Evolutionary conservation across 1,140 invertebrate species (phyloP), one percentile per base, ranked within the genome.

Genomic region (Stenopsyche tienmushanensis): DNA sequence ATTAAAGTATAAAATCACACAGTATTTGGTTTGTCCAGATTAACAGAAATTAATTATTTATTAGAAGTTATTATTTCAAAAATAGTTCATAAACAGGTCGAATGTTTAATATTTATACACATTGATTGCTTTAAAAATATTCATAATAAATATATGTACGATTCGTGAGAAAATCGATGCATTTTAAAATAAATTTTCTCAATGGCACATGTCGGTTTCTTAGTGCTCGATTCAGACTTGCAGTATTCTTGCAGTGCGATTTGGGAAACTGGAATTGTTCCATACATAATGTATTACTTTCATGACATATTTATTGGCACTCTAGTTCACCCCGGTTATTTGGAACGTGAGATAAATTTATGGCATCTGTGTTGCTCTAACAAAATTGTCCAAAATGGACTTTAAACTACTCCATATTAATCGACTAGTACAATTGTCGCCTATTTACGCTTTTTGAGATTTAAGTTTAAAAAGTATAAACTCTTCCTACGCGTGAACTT

Each of bases 271-370:
- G 42, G 57, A 47, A 60, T 60, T 47, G 57, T 60, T 60, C 41
- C 57, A 60, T 60, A 60, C 57, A 60, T 60, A 47, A 47, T 60
- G 39, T 60, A 60, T 60, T 34, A n/a, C 42, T 10, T 47, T 47
- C 24, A 25, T 25, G 57, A 23, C 57, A 60, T 60, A 60, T 60
- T 60, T 60, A 60, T 60, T 42, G 57, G 57, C 57, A 47, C 42
- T 47, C 42, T 15, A 5, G n/a, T 29, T 47, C 42, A 13, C 42
- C 24, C 41, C 24, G 42, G 57, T 60, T 60, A 60, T 60, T 60
- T 60, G 57, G 41, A 42, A 60, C 57, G 57, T 47, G 57, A 60
- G 17, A 15, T 20, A 60, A 60, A 60, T 60, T 47, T 60, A 47
- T 47, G 18, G 34, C 1, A 21, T 29, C 42, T 18, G 54, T n/a